Conservation (phyloP, 2,113 vertebrate species). For the Cryptomyrus ogoouensis region DNA sequence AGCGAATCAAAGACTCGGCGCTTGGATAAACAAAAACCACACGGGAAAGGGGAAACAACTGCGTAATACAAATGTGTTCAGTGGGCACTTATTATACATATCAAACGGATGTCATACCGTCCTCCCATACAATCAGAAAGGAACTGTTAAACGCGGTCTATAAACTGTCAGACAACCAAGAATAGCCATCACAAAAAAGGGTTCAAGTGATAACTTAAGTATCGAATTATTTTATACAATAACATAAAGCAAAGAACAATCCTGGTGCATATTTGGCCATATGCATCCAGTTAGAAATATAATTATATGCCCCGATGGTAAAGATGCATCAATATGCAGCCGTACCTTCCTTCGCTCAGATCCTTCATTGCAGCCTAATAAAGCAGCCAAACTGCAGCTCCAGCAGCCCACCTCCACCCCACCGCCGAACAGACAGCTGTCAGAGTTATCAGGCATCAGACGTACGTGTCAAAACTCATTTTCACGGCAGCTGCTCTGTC, state of each 20-base stretch:
- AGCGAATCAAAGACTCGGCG: background rate
- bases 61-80: background rate
- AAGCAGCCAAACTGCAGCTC: background rate
- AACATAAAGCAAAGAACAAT: background rate
- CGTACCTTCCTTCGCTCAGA: background rate
- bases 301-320: background rate
- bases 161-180: background rate
- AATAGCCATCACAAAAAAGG: background rate
- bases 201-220: background rate
- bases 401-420: background rate
- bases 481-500: background rate
- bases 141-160: background rate
- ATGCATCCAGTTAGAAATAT: background rate
- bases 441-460: background rate
- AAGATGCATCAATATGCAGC: background rate
- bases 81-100: background rate
- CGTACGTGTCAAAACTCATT: background rate
- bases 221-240: background rate
- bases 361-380: background rate
- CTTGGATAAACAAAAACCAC: background rate
- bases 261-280: background rate
- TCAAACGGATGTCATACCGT: background rate
- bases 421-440: background rate
- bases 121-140: background rate
- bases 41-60: background rate